A percentile compares a stretch with the other conserved stretches of the same genome.
Conservation (phyloP, 2,797 vertebrate genomes). For the Numenius phaeopus region DNA sequence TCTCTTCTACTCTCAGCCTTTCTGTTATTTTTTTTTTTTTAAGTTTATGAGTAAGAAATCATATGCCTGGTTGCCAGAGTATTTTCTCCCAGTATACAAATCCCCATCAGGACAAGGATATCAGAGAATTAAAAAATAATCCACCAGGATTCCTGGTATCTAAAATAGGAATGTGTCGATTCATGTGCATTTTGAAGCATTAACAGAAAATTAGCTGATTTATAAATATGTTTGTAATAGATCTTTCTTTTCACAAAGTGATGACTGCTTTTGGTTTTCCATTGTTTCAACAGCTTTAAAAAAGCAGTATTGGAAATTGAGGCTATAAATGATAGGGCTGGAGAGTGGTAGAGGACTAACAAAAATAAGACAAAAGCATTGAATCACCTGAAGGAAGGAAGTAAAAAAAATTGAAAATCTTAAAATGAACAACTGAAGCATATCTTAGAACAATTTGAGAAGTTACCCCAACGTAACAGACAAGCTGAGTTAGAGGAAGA, state of each 20-base stretch:
- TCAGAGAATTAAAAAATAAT: neutral
- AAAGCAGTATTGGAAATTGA: neutral
- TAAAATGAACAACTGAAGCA: neutral
- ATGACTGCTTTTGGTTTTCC: neutral
- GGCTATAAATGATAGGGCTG: neutral
- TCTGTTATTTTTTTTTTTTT: neutral
- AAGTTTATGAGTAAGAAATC: neutral
- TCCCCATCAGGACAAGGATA: neutral
- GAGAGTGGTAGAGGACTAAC: neutral
- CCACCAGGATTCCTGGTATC: neutral
- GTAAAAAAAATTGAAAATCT: neutral
- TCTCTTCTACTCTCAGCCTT: neutral
- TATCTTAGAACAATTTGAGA: neutral
- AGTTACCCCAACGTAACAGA: neutral
- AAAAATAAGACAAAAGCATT: neutral
- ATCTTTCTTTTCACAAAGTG: neutral
- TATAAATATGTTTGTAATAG: neutral
- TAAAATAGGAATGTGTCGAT: neutral
- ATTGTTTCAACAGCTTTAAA: neutral
- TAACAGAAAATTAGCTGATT: neutral
- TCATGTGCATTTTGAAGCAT: neutral
- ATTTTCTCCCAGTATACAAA: neutral
- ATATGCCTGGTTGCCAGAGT: neutral
- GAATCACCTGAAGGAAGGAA: slow-evolving; percentile 3
- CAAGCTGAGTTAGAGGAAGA: neutral